Percentiles rank a stretch among this genome's conserved stretches.
phyloP scores from a whole-genome alignment of 2,888 invertebrate genomes.

The Crepidodera aurea region DNA sequence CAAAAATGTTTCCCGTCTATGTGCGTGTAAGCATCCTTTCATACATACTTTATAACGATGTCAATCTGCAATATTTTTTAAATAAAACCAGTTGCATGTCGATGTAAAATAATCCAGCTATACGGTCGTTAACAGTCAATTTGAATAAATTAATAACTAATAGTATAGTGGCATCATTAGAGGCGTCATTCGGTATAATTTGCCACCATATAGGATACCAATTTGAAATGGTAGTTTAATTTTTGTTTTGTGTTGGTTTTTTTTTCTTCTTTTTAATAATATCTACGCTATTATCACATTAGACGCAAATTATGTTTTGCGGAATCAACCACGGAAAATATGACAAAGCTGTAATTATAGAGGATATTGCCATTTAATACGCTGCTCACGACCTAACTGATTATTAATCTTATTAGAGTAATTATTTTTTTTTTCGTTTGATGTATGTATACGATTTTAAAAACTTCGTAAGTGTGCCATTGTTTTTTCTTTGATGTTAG shows the following conservation, averaged over 20 bases:
- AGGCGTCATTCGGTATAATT: conserved; percentile 32
- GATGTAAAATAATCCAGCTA: conserved; percentile 1
- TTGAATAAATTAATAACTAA: conserved; percentile 37
- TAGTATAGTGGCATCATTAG: conserved; percentile 31
- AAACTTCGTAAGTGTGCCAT: too few species aligned
- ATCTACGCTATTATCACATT: conserved; percentile 2
- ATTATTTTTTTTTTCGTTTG: not conserved
- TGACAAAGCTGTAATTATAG: conserved; percentile 3
- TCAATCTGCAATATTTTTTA: not conserved
- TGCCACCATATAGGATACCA: conserved; percentile 31
- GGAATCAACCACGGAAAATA: not conserved
- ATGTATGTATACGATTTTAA: too few species aligned
- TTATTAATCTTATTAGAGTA: not conserved
- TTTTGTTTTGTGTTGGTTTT: not conserved
- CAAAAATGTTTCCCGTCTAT: too few species aligned
- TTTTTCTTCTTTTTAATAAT: not conserved
- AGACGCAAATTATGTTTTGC: conserved; percentile 7
- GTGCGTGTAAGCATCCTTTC: too few species aligned
- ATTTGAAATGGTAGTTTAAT: conserved; percentile 23
- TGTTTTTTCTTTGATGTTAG: too few species aligned
- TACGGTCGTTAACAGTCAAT: conserved; percentile 26
- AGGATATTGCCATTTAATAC: not conserved
- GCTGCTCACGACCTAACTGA: not conserved
- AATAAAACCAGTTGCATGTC: conserved; percentile 1
- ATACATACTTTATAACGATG: not conserved